Evolutionary conservation across 1,140 invertebrate genomes (phyloP).

Genomic region (Heliconius eleuchia): DNA sequence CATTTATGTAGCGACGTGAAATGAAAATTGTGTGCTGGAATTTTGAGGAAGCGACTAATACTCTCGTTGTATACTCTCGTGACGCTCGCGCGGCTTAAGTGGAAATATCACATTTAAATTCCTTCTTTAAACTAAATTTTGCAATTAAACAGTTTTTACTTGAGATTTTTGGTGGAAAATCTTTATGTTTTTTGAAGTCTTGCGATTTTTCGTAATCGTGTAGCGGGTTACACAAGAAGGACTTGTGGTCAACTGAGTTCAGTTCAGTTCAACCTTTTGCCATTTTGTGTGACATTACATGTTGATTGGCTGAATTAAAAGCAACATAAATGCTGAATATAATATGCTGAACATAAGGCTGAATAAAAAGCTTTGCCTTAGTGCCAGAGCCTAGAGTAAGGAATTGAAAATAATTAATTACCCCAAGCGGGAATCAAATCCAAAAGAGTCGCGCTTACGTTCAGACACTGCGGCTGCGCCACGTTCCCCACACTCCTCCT

Average conservation of each 20-base stretch:
- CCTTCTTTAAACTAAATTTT: not conserved
- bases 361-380: not conserved
- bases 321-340: too few species aligned
- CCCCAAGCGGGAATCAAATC: too few species aligned
- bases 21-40: slow-evolving; percentile 5
- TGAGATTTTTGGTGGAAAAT: not conserved
- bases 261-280: too few species aligned
- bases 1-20: slow-evolving; percentile 8
- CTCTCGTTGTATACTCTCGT: not conserved
- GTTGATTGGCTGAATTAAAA: not conserved
- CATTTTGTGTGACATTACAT: too few species aligned
- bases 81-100: slow-evolving; percentile 1
- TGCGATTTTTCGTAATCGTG: not conserved
- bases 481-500: too few species aligned
- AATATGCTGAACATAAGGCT: too few species aligned
- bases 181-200: not conserved
- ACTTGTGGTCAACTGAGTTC: too few species aligned
- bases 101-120: slow-evolving; percentile 9
- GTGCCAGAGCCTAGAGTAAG: too few species aligned
- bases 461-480: too few species aligned
- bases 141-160: not conserved
- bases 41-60: slow-evolving; percentile 15
- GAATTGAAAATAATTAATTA: too few species aligned
- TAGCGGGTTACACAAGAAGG: too few species aligned
- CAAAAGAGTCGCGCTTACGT: too few species aligned